These are phyloP conservation scores for Seriola rivoliana DNA, from an alignment of 2,113 vertebrate genomes.

Conservation along the genomic window DNA sequence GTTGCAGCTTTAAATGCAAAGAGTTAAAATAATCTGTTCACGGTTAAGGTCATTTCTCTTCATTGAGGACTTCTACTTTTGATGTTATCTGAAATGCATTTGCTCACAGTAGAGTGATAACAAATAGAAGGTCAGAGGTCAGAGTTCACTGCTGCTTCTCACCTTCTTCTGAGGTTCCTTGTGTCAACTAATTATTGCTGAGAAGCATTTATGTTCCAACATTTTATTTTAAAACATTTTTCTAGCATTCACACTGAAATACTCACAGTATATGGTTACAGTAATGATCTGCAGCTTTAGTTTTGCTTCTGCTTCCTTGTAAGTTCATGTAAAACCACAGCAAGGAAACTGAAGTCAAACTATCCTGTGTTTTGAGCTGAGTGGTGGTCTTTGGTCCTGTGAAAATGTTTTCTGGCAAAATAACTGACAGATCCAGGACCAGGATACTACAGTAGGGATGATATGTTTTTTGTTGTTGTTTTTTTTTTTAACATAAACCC, in stretches of 20 bases:
- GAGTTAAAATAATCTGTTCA: not conserved
- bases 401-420: not conserved
- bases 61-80: not conserved
- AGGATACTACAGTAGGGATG: not conserved
- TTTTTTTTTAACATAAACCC: not conserved
- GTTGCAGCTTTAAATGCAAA: not conserved
- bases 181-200: not conserved
- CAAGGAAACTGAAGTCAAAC: not conserved
- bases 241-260: not conserved
- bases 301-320: slow-evolving; percentile 45
- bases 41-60: not conserved
- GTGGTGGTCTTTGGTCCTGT: not conserved
- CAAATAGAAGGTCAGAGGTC: slow-evolving; percentile 1
- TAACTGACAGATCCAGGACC: not conserved
- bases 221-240: not conserved
- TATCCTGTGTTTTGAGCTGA: not conserved
- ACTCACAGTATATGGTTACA: not conserved
- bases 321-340: slow-evolving; percentile 7
- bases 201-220: not conserved
- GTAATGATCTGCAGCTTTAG: not conserved
- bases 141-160: slow-evolving; percentile 3
- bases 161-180: not conserved
- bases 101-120: slow-evolving; percentile 8
- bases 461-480: not conserved
- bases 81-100: not conserved